These are phyloP conservation scores for Sinohyriopsis cumingii DNA, from an alignment of 2,888 invertebrate species.

Conservation along the genomic window DNA sequence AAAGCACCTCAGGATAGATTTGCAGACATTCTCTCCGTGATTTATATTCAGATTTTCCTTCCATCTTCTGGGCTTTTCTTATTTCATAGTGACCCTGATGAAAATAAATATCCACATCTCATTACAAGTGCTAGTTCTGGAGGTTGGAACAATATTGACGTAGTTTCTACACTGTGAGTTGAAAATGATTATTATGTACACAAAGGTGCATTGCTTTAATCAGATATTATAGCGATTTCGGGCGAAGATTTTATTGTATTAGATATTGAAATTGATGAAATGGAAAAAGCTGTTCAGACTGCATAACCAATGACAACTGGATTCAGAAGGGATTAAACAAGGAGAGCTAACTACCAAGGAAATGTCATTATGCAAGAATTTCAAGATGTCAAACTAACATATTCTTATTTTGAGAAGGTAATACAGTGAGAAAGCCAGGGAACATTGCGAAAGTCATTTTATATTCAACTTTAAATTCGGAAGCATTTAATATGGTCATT, in stretches of 20 bases:
- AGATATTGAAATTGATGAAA: background rate
- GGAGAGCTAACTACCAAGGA: background rate
- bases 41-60: too few relatives aligned
- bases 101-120: background rate
- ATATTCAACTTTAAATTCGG: background rate
- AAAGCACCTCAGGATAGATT: background rate
- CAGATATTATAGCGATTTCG: background rate
- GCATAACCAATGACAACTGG: background rate
- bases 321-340: background rate
- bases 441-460: background rate
- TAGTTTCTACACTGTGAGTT: too few relatives aligned
- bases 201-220: background rate
- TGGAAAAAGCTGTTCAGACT: background rate
- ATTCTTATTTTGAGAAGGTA: background rate
- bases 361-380: background rate
- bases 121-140: background rate
- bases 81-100: too few relatives aligned
- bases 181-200: background rate
- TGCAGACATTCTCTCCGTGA: too few relatives aligned
- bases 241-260: background rate
- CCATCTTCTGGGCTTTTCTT: too few relatives aligned
- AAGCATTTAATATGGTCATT: constrained; percentile 5
- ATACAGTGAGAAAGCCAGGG: background rate
- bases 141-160: background rate
- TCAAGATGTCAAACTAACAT: background rate